Evolutionary conservation across 2,888 invertebrate genomes (phyloP).

Genomic region (Lasioglossum zephyrum): DNA sequence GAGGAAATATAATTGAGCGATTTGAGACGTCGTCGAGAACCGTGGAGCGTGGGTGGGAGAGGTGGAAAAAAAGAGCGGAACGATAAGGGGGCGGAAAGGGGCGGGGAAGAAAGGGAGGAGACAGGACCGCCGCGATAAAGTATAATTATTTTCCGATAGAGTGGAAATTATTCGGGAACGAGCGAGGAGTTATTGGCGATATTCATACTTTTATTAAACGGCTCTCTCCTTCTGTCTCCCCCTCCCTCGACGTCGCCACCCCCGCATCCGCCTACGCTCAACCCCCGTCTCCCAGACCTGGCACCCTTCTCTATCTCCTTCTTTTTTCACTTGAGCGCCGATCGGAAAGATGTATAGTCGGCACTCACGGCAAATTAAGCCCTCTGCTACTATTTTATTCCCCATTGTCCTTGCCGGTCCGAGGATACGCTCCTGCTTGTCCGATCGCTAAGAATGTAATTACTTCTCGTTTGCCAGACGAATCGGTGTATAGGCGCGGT

Average conservation of each 20-base stretch:
- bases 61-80: conserved; percentile 48
- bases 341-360: conserved; percentile 63
- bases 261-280: conserved; percentile 9
- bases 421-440: conserved; percentile 51
- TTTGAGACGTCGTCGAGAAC: conserved; percentile 75
- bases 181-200: conserved; percentile 83
- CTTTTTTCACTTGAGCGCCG: conserved; percentile 56
- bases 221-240: conserved; percentile 55
- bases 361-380: conserved; percentile 67
- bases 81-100: conserved; percentile 26
- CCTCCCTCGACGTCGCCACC: conserved; percentile 12
- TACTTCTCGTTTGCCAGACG: conserved; percentile 40
- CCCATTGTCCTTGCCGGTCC: conserved; percentile 60
- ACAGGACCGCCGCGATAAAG: conserved; percentile 80
- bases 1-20: conserved; percentile 83
- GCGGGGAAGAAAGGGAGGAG: conserved; percentile 49
- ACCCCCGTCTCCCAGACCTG: conserved; percentile 22
- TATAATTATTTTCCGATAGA: conserved; percentile 84
- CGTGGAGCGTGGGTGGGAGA: conserved; percentile 29
- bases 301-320: conserved; percentile 45
- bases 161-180: conserved; percentile 83
- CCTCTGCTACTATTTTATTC: conserved; percentile 67
- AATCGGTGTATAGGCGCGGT: conserved; percentile 18
- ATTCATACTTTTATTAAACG: conserved; percentile 84
- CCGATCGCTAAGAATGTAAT: conserved; percentile 60